Evolutionary conservation across 2,888 invertebrate genomes (phyloP).

Genomic region (Trisateles emortualis): DNA sequence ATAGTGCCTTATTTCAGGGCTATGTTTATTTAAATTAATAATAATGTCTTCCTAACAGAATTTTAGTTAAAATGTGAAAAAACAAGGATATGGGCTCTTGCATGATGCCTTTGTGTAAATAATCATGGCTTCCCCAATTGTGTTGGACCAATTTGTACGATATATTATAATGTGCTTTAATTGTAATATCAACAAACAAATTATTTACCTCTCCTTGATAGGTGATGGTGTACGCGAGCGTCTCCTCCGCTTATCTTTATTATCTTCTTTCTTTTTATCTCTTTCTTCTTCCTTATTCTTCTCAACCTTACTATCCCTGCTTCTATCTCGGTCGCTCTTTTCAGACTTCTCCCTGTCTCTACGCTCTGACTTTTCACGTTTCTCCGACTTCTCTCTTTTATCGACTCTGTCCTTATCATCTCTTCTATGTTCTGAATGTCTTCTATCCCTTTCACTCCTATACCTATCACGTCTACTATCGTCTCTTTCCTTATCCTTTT

Average conservation of each 20-base stretch:
- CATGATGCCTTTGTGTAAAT: too few species aligned
- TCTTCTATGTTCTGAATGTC: constrained; percentile 25
- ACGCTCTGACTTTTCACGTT: constrained; percentile 42
- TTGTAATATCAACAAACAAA: not conserved
- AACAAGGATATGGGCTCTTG: too few species aligned
- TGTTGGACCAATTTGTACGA: too few species aligned
- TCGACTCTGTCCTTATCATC: constrained; percentile 20
- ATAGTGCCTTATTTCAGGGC: too few species aligned
- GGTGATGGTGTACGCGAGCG: constrained; percentile 67
- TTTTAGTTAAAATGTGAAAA: too few species aligned
- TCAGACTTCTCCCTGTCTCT: constrained; percentile 29
- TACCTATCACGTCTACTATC: constrained; percentile 23
- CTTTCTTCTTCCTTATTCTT: constrained; percentile 38
- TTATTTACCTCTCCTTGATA: constrained; percentile 50
- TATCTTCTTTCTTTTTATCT: constrained; percentile 34
- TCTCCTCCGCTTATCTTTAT: constrained; percentile 52
- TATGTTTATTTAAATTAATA: too few species aligned
- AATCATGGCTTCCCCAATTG: too few species aligned
- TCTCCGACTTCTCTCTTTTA: constrained; percentile 33
- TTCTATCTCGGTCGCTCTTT: constrained; percentile 31
- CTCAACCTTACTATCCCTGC: constrained; percentile 45
- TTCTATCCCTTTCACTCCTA: constrained; percentile 34
- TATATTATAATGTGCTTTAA: too few species aligned
- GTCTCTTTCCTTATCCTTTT: constrained; percentile 33
- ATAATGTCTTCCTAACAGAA: too few species aligned